Conservation (phyloP, 37 sponge, comb jelly and placozoan species). For the Cladorhizidae sp. region DNA sequence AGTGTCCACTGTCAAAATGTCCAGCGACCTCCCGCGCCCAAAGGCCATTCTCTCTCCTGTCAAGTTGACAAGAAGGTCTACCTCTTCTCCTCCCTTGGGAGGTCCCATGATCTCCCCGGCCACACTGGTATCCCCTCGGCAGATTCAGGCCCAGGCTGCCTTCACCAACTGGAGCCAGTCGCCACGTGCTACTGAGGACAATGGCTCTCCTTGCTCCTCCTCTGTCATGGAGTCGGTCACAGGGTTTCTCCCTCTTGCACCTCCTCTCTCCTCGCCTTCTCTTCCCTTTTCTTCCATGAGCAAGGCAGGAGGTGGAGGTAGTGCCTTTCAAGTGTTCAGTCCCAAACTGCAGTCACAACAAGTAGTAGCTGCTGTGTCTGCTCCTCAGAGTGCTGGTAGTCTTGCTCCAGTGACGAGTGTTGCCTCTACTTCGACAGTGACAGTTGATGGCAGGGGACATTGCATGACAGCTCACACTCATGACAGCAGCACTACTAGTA, state of each 20-base stretch:
- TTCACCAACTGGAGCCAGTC: constrained; percentile 9
- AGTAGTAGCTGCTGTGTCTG: not conserved
- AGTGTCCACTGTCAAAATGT: constrained; percentile 1
- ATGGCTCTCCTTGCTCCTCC: not conserved
- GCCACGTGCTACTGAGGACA: not conserved
- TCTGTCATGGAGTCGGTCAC: not conserved
- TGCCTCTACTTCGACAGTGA: no score
- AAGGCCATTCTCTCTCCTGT: constrained; percentile 47
- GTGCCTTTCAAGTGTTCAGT: constrained; percentile 50
- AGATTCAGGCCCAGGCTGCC: not conserved
- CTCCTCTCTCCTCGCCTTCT: constrained; percentile 30
- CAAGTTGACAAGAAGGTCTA: not conserved
- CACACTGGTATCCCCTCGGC: not conserved
- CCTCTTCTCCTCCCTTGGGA: constrained; percentile 1
- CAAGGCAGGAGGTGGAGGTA: constrained; percentile 13
- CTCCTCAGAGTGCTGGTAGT: no score
- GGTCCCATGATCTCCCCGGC: constrained; percentile 5
- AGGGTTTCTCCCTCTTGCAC: constrained; percentile 29
- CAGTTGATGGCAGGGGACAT: no score
- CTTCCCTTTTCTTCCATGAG: constrained; percentile 32
- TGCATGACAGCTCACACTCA: no score
- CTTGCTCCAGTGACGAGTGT: no score
- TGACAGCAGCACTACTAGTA: no score
- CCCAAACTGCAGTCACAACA: constrained; percentile 1
- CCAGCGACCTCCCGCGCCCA: constrained; percentile 19